Base-by-base conservation (phyloP, 2,888 invertebrate species). In the Cheilosia soror region DNA sequence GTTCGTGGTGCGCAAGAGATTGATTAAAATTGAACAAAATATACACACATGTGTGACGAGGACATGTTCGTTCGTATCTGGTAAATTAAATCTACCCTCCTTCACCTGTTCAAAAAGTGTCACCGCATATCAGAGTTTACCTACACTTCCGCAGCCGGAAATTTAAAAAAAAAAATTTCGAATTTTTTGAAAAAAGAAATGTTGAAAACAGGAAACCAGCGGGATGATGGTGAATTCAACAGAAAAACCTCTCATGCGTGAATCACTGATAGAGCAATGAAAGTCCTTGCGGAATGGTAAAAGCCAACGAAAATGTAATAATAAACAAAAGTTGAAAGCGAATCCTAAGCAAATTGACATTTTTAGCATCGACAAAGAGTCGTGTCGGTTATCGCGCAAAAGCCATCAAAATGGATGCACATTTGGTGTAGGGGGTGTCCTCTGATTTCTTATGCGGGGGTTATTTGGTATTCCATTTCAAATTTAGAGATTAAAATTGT, bases 331-430 rank as follows among this genome's bases (percentile, higher is more conserved):
- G 15, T 65, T 66, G 44, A 33, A 55, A 75, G 69, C 55, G 66
- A 65, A 80, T 84, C 65, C 79, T 80, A 84, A 84, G 42, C 80
- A 84, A 84, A 80, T 84, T 84, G 84, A 84, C 84, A 75, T 84
- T 75, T 20, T 80, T 37, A 72, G 66, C 57, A 55, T 42, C 55
- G 51, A 63, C 72, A 68, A 60, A 40, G 68, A 65, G 44, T 51
- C 60, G 25, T 29, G 2, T 27, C 58, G 58, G 65, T 66, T 82
- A 82, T 77, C 76, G 77, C 53, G 53, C 44, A 13, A 66, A 60
- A 60, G 58, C 11, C 71, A 71, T 82, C 77, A 37, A 13, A 9
- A 13, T 31, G 15, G 27, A 62, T 81, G 63, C 42, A 51, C 58
- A 65, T 42, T 62, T 51, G 3, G 15, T 5, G 5, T 13, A 20